Conservation (phyloP, 2,113 vertebrate genomes). For the Regulus satrapa region DNA sequence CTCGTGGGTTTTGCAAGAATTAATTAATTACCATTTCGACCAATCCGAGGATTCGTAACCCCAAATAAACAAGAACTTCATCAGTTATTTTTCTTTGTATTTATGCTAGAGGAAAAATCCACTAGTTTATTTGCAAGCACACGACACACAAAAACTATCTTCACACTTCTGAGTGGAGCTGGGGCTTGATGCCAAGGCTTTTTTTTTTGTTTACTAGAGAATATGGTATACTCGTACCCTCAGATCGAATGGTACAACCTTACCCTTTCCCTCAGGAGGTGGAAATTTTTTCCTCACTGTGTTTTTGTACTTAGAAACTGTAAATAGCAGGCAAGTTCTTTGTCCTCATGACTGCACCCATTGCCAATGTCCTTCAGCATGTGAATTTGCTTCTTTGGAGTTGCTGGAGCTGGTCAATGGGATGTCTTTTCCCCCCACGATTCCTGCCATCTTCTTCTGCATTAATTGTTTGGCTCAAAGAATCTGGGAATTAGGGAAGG, state of each 20-base stretch:
- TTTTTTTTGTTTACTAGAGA: slow-evolving; percentile 8
- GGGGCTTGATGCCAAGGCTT: slow-evolving; percentile 16
- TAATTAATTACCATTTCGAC: not conserved
- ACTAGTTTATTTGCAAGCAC: slow-evolving; percentile 31
- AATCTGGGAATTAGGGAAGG: not conserved
- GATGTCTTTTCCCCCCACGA: not conserved
- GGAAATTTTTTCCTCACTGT: not conserved
- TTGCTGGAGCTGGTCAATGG: not conserved
- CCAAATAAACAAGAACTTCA: not conserved
- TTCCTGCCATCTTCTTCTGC: not conserved
- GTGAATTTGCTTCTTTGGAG: not conserved
- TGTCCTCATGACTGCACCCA: not conserved
- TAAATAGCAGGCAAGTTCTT: not conserved
- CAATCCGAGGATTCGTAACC: not conserved
- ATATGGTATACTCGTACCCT: slow-evolving; percentile 3
- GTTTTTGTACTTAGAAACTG: not conserved
- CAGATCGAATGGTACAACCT: not conserved
- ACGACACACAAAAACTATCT: slow-evolving; percentile 25
- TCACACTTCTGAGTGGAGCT: slow-evolving; percentile 51
- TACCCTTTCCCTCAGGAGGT: not conserved
- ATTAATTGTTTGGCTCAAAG: not conserved
- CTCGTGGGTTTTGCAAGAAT: not conserved
- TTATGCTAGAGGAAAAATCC: not conserved
- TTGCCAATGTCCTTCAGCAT: not conserved
- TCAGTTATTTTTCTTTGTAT: slow-evolving; percentile 15